Evolutionary conservation across 2,888 invertebrate genomes (phyloP), one percentile per base, ranked within the genome.

Genomic region (Napeogenes inachia): DNA sequence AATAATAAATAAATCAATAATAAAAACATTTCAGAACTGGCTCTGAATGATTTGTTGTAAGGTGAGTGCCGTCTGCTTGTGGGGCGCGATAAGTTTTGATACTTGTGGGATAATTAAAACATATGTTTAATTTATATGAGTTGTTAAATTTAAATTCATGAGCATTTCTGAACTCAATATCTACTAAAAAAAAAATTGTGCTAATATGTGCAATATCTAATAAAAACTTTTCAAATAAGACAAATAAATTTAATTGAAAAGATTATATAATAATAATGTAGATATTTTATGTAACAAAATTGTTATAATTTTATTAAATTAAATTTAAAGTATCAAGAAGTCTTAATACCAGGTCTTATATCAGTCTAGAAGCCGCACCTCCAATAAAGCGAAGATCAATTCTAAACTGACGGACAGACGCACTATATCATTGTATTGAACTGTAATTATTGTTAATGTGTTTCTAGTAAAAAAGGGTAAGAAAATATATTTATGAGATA

Each of bases 1-100:
- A 89, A 87, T 86, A 81, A 78, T 82, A 81, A 84, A 89, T 89
- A 90, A 89, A 89, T 89, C 89, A 90, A 89, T 87, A 84, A 88
- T 89, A 88, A 86, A 85, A 88, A 82, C 82, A 79, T 84, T 84
- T 83, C 82, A 79, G 83, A 81, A 77, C 79, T 75, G 82, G 81
- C 77, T 76, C 76, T 87, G 89, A 89, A 89, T 89, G 89, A 90
- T 90, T 89, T 90, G 89, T 89, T 83, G 87, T 87, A 86, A 86
- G 87, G 85, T 80, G 84, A 85, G 80, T 76, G 79, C 82, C 80
- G 82, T 81, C 84, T 82, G 83, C 71, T 71, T 69, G 67, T 61
- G 64, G 56, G 57, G 21, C 12, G 30, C 54, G 21, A 55, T 4
- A 0, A 0, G 62, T 70, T 63, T 88, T 87, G 85, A 81, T 84